Conservation (phyloP, 2,797 vertebrate species). For the Florisuga fusca region DNA sequence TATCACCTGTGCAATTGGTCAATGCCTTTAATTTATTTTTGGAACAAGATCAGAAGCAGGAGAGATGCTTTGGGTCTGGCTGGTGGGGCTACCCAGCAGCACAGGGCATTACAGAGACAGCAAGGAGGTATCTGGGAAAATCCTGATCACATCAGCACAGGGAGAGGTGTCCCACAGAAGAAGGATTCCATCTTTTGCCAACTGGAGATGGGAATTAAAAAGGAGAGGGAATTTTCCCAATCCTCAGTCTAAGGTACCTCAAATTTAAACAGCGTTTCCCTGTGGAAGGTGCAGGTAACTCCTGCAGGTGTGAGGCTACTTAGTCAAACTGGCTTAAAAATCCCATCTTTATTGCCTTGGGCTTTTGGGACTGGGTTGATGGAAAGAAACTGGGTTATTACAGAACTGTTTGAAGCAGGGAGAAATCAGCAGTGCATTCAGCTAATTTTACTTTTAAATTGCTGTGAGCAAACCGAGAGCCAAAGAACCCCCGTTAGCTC, state of each 20-base stretch:
- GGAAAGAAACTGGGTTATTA: background rate
- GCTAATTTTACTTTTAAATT: background rate
- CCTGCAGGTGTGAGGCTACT: background rate
- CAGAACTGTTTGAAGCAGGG: background rate
- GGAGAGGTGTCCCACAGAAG: background rate
- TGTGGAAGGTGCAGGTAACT: background rate
- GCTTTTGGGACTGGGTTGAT: background rate
- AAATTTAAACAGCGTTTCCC: background rate
- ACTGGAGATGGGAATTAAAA: background rate
- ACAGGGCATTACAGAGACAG: background rate
- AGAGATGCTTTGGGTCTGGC: background rate
- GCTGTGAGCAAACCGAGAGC: background rate
- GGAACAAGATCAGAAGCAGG: background rate
- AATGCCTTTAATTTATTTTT: background rate
- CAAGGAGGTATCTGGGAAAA: background rate
- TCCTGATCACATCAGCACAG: background rate
- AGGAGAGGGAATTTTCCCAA: background rate
- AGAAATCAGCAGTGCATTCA: background rate
- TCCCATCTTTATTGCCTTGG: background rate
- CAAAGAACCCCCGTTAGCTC: background rate
- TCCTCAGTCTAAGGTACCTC: background rate
- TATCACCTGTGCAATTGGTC: background rate
- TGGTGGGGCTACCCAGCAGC: background rate
- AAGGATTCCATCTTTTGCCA: rapidly evolving
- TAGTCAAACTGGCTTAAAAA: background rate